These are phyloP conservation scores for Myripristis murdjan DNA, from an alignment of 2,797 vertebrate genomes.

Conservation along the genomic window DNA sequence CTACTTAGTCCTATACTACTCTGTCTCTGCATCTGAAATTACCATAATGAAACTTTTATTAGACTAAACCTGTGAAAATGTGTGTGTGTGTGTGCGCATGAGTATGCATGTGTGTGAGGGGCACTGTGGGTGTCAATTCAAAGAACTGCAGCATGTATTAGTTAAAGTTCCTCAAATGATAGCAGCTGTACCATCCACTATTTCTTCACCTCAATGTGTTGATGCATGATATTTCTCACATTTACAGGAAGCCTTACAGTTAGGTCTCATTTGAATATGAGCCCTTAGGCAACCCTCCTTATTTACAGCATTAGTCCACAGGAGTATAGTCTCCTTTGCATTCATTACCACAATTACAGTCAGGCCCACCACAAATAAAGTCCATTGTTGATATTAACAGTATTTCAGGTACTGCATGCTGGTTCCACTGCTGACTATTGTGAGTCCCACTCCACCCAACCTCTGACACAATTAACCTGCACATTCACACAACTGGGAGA, in stretches of 20 bases:
- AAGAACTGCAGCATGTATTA: no score
- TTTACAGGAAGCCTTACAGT: neutral
- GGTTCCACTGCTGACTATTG: neutral
- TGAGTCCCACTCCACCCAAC: neutral
- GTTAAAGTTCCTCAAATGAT: no score
- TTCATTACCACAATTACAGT: conserved; percentile 44
- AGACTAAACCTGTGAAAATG: no score
- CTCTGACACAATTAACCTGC: no score
- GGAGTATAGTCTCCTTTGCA: conserved; percentile 30
- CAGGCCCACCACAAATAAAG: neutral
- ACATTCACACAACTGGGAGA: no score
- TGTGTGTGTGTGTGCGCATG: no score
- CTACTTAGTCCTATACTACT: no score
- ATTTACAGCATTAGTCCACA: conserved; percentile 22
- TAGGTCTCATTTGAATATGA: conserved; percentile 35
- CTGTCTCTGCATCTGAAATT: no score
- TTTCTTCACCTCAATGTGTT: neutral
- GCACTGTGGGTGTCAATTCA: no score
- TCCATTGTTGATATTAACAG: conserved; percentile 1
- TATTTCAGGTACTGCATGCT: neutral
- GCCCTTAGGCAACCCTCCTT: conserved; percentile 28
- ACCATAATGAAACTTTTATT: no score
- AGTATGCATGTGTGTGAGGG: no score
- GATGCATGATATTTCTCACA: conserved; percentile 15
- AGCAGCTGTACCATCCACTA: no score